These are phyloP conservation scores for Typhlichthys eigenmanni DNA, from an alignment of 2,797 vertebrate genomes.

Conservation along the genomic window DNA sequence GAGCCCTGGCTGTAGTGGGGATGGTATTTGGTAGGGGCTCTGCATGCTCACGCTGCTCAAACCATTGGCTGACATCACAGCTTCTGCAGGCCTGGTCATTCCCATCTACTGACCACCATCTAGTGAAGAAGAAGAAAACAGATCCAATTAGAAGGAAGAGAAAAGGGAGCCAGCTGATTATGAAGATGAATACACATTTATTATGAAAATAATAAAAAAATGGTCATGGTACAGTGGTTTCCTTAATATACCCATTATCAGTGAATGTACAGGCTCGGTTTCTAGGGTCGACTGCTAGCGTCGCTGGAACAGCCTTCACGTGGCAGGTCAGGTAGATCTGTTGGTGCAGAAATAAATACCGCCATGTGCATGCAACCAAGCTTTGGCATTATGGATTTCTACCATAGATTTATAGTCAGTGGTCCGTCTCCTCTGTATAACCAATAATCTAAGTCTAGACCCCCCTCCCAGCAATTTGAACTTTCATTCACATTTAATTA, in stretches of 20 bases:
- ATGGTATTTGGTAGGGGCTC: background rate
- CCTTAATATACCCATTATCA: constrained; percentile 50
- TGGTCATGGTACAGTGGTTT: background rate
- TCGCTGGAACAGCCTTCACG: constrained; percentile 59
- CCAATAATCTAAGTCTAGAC: too few species aligned
- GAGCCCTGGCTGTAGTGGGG: background rate
- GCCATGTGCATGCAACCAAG: too few species aligned
- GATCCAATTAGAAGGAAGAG: constrained; percentile 5
- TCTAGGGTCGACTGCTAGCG: constrained; percentile 11
- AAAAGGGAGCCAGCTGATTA: background rate
- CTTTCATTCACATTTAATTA: background rate
- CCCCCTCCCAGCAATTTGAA: too few species aligned
- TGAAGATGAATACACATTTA: background rate
- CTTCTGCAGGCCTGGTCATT: constrained; percentile 58
- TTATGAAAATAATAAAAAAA: background rate
- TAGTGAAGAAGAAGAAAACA: constrained; percentile 19
- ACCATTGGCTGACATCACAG: constrained; percentile 39
- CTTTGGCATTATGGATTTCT: background rate
- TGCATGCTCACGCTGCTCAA: constrained; percentile 8
- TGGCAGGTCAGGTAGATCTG: constrained; percentile 72
- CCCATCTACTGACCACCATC: constrained; percentile 71
- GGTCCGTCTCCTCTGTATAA: too few species aligned
- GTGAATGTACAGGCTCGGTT: constrained; percentile 71
- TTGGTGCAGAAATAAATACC: background rate
- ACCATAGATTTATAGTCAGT: too few species aligned